Evolutionary conservation across 1,140 invertebrate genomes (phyloP).

Genomic region (Zophobas morio): DNA sequence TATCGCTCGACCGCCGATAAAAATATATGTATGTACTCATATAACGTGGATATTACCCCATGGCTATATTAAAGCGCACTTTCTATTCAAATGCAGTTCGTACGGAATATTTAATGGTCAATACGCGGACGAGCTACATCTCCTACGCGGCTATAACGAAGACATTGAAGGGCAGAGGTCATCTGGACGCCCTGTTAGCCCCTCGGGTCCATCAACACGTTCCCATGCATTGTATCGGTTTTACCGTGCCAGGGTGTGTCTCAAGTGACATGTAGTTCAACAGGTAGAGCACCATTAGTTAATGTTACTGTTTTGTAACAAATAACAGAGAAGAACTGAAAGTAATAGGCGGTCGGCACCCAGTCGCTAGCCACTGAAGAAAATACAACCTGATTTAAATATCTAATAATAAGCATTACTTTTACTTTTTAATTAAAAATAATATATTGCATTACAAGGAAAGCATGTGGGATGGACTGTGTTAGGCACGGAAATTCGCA

Average conservation of each 20-base stretch:
- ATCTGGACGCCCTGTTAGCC: conserved; percentile 28
- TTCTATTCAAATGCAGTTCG: conserved; percentile 50
- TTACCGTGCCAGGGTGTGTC: not conserved
- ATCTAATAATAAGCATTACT: too few relatives aligned
- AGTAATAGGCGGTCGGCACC: too few relatives aligned
- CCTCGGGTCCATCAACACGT: conserved; percentile 27
- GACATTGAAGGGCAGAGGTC: conserved; percentile 50
- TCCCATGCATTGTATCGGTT: conserved; percentile 2
- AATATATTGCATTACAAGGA: too few relatives aligned
- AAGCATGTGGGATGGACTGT: too few relatives aligned
- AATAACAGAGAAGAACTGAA: too few relatives aligned
- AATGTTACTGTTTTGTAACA: too few relatives aligned
- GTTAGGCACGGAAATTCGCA: too few relatives aligned
- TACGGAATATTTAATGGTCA: conserved; percentile 51
- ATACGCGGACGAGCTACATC: conserved; percentile 42
- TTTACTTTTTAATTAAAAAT: too few relatives aligned
- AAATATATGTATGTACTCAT: conserved; percentile 40
- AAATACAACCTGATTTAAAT: too few relatives aligned
- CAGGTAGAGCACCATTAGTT: not conserved
- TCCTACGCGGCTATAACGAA: conserved; percentile 54
- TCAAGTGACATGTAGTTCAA: not conserved
- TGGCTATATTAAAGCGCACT: conserved; percentile 46
- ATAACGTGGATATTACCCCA: conserved; percentile 16
- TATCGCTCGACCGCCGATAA: conserved; percentile 36
- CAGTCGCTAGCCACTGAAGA: too few relatives aligned